Base-by-base conservation (phyloP, 2,113 vertebrate species). In the Felis catus region DNA sequence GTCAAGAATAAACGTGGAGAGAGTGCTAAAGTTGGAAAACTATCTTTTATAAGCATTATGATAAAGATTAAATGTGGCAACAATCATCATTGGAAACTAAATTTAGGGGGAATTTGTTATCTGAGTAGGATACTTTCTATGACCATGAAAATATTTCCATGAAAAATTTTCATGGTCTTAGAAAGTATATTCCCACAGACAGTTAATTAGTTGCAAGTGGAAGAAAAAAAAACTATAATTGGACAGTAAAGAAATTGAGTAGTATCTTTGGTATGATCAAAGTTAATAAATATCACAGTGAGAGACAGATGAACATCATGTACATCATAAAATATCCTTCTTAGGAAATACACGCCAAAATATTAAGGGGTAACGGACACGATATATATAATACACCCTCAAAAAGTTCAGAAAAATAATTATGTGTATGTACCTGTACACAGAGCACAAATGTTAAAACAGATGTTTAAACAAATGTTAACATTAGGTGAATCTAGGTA, bases 391-490 rank as follows among this genome's bases (percentile, higher is more conserved):
- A 92, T 86, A 61, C 36, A 31, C 65, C 61, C 11, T 88, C 41
- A 85, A 31, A 66, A n/a, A 31, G 16, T 89, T 93, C 31, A 41
- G 11, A 84, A 63, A 84, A 87, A 19, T 45, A 78, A 65, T 86
- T 31, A 33, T 29, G 5, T 68, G 0, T 70, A 29, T 36, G 11
- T 94, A 41, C 92, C 51, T 61, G 58, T 48, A 65, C 58, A 84
- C 36, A 80, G 27, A 55, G 65, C 36, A 65, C 36, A 97, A 73
- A 81, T 83, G 33, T 90, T 95, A 74, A 82, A 96, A 31, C 55
- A 29, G 21, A 45, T 66, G 18, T 88, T 45, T 45, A 45, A 45
- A 45, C 36, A 51, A 79, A 63, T 83, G 45, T 95, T 87, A 55
- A 66, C 15, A 82, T 36, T 55, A 41, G 11, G 10, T 85, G 31